Conservation (phyloP, 2,113 vertebrate genomes). For the Megaceryle maxima region DNA sequence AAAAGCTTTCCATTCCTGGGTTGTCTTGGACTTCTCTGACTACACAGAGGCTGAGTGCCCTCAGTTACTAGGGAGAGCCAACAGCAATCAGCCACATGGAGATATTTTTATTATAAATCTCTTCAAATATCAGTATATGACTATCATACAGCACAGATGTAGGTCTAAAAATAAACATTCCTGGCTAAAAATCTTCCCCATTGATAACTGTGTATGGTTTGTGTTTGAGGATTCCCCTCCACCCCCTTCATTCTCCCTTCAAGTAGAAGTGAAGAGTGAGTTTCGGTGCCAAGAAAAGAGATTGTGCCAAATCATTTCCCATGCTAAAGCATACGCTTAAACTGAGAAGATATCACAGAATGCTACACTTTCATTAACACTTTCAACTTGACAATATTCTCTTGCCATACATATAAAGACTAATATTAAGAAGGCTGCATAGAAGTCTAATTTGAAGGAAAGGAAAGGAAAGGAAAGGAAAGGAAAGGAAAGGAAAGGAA, state of each 20-base stretch:
- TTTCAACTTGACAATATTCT: not conserved
- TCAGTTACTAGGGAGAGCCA: not conserved
- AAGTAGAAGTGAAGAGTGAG: not conserved
- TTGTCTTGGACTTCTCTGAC: not conserved
- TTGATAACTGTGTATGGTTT: not conserved
- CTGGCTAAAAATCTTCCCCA: not conserved
- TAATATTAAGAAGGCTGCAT: not conserved
- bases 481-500: not conserved
- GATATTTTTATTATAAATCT: constrained; percentile 33
- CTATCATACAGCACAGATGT: not conserved
- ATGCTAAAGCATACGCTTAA: not conserved
- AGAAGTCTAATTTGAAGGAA: not conserved
- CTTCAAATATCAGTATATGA: not conserved
- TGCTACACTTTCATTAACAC: not conserved
- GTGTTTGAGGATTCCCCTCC: not conserved
- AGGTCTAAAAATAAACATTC: constrained; percentile 48
- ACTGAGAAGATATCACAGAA: not conserved
- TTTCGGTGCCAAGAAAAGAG: not conserved
- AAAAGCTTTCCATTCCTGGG: not conserved
- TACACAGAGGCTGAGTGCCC: not conserved
- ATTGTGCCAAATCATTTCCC: not conserved
- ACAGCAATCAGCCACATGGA: constrained; percentile 20
- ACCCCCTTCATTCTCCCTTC: not conserved
- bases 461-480: not conserved
- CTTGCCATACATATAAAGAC: not conserved